Evolutionary conservation across 1,140 invertebrate genomes (phyloP), one percentile per base, ranked within the genome.

Genomic region (Drosophila azteca): DNA sequence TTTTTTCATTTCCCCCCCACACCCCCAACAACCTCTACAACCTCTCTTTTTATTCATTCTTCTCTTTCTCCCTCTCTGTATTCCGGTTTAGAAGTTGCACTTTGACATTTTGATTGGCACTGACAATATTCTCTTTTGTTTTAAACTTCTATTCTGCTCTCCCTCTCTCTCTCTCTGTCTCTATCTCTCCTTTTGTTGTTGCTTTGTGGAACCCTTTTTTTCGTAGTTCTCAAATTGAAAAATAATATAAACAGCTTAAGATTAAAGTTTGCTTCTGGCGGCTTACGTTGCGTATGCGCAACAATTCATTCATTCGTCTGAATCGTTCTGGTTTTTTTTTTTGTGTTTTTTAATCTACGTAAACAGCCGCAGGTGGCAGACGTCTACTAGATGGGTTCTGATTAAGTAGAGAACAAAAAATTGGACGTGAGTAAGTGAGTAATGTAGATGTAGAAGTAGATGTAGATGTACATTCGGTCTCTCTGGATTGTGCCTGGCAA

Each of bases 41-140:
- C 17, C 17, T 20, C 17, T 20, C 17, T 20, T 60, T 9, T 54
- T 53, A 15, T 61, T 52, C 62, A 73, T 44, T 8, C 8, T 31
- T 3, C 31, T 39, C 5, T 13, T 4, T 39, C 31, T 22, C 45
- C 49, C 48, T 54, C 29, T 45, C 22, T 49, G 15, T 13, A 54
- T 48, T 44, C 41, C 26, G 54, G 49, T 64, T 53, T 63, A 65
- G 58, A 76, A 72, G 58, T 79, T 77, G 83, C 83, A 88, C 82
- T 83, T 72, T 88, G 83, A 84, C 83, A 88, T 89, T 77, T 62
- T 77, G 83, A 88, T 88, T 88, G 83, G 79, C 84, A 89, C 77
- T 88, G 78, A 82, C 82, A 82, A 85, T 65, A 69, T 64, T 59
- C 24, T 77, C 76, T 75, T 76, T 79, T 80, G 68, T 82, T 69